Evolutionary conservation across 2,888 invertebrate species (phyloP).

Genomic region (Conops quadrifasciatus): DNA sequence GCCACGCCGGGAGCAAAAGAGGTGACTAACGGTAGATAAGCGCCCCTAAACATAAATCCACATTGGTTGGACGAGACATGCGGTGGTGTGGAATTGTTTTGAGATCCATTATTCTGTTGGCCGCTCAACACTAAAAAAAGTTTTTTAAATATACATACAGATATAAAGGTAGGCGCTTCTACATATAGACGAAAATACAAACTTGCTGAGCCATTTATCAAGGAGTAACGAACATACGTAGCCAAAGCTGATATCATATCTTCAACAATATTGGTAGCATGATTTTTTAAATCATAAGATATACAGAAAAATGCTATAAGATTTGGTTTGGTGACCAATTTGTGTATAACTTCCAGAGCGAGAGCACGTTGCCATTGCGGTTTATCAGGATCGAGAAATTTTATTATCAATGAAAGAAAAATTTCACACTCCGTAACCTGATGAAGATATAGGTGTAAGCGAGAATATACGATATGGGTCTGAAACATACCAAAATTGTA

Average conservation of each 20-base stretch:
- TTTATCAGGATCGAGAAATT: conserved; percentile 97
- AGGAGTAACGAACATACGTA: conserved; percentile 91
- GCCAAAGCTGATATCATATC: conserved; percentile 95
- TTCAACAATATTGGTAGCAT: conserved; percentile 91
- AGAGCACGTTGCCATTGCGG: conserved; percentile 96
- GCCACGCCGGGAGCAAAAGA: conserved; percentile 86
- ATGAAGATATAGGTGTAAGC: conserved; percentile 44
- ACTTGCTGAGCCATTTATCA: conserved; percentile 69
- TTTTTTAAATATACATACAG: background rate
- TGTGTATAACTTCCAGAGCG: conserved; percentile 94
- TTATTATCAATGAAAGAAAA: conserved; percentile 94
- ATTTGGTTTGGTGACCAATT: conserved; percentile 87
- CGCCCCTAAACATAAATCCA: conserved; percentile 91
- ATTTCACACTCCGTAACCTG: conserved; percentile 98
- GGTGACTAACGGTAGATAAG: conserved; percentile 89
- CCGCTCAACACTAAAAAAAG: conserved; percentile 22
- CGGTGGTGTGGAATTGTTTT: conserved; percentile 49
- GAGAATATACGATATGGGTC: background rate
- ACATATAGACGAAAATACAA: conserved; percentile 24
- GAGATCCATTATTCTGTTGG: conserved; percentile 51
- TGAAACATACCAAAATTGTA: conserved; percentile 74
- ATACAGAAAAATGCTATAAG: conserved; percentile 90
- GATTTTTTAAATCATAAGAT: conserved; percentile 94
- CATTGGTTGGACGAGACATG: conserved; percentile 67
- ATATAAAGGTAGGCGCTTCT: conserved; percentile 21